Base-by-base conservation (phyloP, 2,113 vertebrate genomes). In the Alligator mississippiensis region DNA sequence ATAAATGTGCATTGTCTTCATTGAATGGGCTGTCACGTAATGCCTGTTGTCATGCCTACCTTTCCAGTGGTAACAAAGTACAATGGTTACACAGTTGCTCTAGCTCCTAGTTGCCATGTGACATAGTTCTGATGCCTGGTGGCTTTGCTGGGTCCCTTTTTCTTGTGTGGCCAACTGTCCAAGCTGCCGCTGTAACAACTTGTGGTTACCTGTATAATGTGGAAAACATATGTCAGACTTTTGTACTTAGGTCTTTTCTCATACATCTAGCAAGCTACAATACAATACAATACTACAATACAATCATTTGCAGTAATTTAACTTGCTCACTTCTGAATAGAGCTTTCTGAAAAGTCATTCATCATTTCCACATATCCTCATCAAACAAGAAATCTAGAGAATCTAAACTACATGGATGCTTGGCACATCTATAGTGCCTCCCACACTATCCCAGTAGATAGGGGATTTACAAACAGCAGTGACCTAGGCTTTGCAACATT, bases 71-170 rank as follows among this genome's bases (percentile, higher is more conserved):
- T 60, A 84, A 76, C 12, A 2, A 27, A 21, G 72, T n/a, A 24
- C 18, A 79, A 90, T 90, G 82, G n/a, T 82, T 82, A 27, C 22
- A n/a, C 15, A 19, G 77, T 61, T 83, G 82, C 80, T 87, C 58
- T 28, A 24, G 24, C 2, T 79, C 3, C 1, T 18, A 72, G 21
- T 58, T 91, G 84, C 54, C 54, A 12, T 19, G 8, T 2, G 28
- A 87, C 60, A 66, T 0, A 0, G 38, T 59, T 47, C 25, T 1
- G 0, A 16, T 9, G 84, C 80, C 59, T 58, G 47, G n/a, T 0
- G 2, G n/a, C 60, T 93, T 54, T 60, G 74, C 81, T 60, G 74
- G 28, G 62, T 85, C 34, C 25, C 82, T 27, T 54, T 74, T 70
- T 30, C n/a, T 70, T 19, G 18, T 70, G n/a, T 17, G 15, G 5